phyloP scores from a whole-genome alignment of 2,888 invertebrate species.

The Drosophila flavopinicola region DNA sequence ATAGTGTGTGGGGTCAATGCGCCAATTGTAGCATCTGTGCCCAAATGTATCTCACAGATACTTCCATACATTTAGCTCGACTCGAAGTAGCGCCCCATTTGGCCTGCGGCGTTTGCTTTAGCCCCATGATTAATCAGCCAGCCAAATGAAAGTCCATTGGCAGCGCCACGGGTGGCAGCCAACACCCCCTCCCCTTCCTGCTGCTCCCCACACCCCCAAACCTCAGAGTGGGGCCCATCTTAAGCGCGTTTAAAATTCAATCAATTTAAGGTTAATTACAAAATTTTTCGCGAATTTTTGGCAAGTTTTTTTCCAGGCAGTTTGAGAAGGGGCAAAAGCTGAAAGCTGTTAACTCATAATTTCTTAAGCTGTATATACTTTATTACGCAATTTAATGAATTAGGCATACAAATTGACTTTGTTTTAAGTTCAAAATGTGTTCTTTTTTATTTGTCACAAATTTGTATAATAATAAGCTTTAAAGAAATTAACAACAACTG shows the following conservation, averaged over 20 bases:
- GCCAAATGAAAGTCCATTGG: constrained; percentile 54
- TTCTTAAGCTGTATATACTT: too few relatives aligned
- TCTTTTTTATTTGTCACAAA: too few relatives aligned
- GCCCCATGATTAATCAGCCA: constrained; percentile 65
- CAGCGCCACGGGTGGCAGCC: constrained; percentile 65
- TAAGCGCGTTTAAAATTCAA: constrained; percentile 72
- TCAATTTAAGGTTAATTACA: constrained; percentile 76
- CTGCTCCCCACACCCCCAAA: background rate
- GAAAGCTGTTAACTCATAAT: too few relatives aligned
- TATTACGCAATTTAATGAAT: too few relatives aligned
- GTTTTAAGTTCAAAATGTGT: too few relatives aligned
- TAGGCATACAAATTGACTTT: too few relatives aligned
- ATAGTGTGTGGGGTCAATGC: constrained; percentile 64
- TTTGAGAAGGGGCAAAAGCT: too few relatives aligned
- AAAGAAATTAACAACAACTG: too few relatives aligned
- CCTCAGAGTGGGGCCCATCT: constrained; percentile 22
- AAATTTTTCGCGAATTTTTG: constrained; percentile 48
- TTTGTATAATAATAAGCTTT: too few relatives aligned
- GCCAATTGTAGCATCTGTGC: constrained; percentile 55
- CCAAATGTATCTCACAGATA: constrained; percentile 56
- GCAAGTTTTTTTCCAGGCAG: constrained; percentile 5
- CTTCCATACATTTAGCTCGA: constrained; percentile 57
- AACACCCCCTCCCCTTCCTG: background rate
- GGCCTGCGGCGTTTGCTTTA: constrained; percentile 46
- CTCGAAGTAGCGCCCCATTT: constrained; percentile 35